Evolutionary conservation across 2,888 invertebrate genomes (phyloP), one percentile per base, ranked within the genome.

Genomic region (Nasonia oneida): DNA sequence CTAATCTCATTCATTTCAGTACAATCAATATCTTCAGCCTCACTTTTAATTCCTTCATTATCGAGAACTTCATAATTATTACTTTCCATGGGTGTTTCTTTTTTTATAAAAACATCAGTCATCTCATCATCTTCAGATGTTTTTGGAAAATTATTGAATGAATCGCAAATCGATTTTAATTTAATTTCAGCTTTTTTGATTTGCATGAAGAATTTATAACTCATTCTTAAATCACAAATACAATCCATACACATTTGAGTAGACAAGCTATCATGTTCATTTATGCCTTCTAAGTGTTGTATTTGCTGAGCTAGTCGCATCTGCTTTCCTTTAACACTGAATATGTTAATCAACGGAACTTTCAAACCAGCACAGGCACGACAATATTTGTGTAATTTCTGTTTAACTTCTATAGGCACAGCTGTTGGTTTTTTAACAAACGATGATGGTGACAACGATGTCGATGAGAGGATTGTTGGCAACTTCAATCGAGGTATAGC

Each of bases 221-320:
- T 93, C 92, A 92, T 93, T 88, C 92, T 93, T 6, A 93, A 86
- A 87, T 93, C 93, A 73, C 92, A 93, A 33, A 93, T 93, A 80
- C 93, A 93, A 61, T 93, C 93, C 93, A 93, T 93, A 71, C 93
- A 93, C 91, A 93, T 93, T 85, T 92, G 92, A 8, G 93, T 93
- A 0, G 93, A 91, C 12, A 93, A 88, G 75, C 91, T 91, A 29
- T 92, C 91, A 18, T 90, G 81, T 50, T 90, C 87, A 86, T 90
- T 88, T 79, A 93, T 92, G 10, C 92, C 90, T 85, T 93, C 92
- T 33, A 93, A 88, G 80, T 93, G 93, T 87, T 91, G 91, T 81
- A 93, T 91, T 88, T 93, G 93, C 70, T 93, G 93, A 84, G 89
- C 90, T 37, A 93, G 83, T 81, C 92, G 90, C 92, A 93, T 93